These are phyloP conservation scores for Tenthredo notha DNA, from an alignment of 2,888 invertebrate species.

Conservation along the genomic window DNA sequence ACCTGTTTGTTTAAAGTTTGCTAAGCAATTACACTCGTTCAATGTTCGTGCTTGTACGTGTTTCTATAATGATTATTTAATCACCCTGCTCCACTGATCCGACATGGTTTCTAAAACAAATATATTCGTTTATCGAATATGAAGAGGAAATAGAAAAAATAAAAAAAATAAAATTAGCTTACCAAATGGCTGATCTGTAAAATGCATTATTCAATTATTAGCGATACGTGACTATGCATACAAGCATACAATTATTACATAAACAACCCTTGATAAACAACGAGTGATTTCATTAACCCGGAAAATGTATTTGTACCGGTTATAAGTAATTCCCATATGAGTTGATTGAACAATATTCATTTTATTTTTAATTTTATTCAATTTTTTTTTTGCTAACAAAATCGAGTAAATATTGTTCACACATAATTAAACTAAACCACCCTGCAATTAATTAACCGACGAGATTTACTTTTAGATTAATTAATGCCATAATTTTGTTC, in stretches of 20 bases:
- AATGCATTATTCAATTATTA: slow-evolving; percentile 13
- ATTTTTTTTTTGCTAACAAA: background rate
- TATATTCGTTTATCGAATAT: background rate
- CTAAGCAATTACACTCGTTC: background rate
- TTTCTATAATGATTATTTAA: background rate
- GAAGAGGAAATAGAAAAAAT: too few species aligned
- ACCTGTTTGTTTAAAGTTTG: background rate
- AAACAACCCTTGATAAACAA: slow-evolving; percentile 4
- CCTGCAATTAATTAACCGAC: slow-evolving; percentile 1
- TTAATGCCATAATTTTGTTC: background rate
- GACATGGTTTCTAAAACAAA: background rate
- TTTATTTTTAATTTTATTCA: background rate
- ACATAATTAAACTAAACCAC: background rate
- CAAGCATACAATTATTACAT: background rate
- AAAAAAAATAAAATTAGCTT: background rate
- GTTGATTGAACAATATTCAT: background rate
- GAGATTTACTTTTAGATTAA: background rate
- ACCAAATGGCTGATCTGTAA: background rate
- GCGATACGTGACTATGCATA: background rate
- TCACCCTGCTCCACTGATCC: background rate
- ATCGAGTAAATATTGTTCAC: background rate
- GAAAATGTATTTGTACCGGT: background rate
- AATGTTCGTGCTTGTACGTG: background rate
- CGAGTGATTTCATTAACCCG: background rate
- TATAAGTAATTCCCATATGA: background rate